A percentile compares a stretch with the other conserved stretches of the same genome.
Conservation (phyloP, 1,140 invertebrate species). For the Sinonovacula constricta region DNA sequence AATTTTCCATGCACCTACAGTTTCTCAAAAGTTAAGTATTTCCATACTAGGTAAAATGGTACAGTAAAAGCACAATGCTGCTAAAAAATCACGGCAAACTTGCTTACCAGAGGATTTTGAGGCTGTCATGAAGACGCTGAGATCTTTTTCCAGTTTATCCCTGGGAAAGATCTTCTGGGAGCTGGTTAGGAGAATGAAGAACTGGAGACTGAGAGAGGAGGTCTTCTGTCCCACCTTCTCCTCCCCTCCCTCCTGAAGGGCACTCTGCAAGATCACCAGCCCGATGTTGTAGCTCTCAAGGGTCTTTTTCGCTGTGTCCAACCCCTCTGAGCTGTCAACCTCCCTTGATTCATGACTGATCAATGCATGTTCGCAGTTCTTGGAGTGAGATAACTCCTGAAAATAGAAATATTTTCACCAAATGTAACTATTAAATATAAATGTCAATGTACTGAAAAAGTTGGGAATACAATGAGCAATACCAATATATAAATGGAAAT, state of each 20-base stretch:
- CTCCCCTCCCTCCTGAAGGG: conserved; percentile 18
- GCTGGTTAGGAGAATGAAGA: conserved; percentile 87
- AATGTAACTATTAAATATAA: too few relatives aligned
- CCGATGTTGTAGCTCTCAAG: conserved; percentile 84
- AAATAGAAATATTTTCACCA: conserved; percentile 15
- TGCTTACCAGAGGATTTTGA: conserved; percentile 17
- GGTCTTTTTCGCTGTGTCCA: conserved; percentile 16
- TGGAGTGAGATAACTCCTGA: conserved; percentile 57
- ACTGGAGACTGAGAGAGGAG: conserved; percentile 84
- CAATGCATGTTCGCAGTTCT: conserved; percentile 68
- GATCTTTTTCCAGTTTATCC: conserved; percentile 82
- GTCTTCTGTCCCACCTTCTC: conserved; percentile 61
- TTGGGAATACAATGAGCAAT: too few relatives aligned
- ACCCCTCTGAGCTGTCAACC: conserved; percentile 4
- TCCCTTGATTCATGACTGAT: conserved; percentile 59
- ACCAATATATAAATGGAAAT: too few relatives aligned
- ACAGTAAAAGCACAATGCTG: too few relatives aligned
- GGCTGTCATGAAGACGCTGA: conserved; percentile 82
- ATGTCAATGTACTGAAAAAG: too few relatives aligned
- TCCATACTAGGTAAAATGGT: too few relatives aligned
- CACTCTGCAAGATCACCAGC: conserved; percentile 82
- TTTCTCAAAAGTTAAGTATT: too few relatives aligned
- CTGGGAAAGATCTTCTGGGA: conserved; percentile 86
- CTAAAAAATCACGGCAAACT: too few relatives aligned
- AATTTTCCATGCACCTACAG: too few relatives aligned